A percentile compares a stretch with the other conserved stretches of the same genome.
Evolutionary conservation across 92 coral and sea anemone species (phyloP).

Genomic region (Metridium senile): DNA sequence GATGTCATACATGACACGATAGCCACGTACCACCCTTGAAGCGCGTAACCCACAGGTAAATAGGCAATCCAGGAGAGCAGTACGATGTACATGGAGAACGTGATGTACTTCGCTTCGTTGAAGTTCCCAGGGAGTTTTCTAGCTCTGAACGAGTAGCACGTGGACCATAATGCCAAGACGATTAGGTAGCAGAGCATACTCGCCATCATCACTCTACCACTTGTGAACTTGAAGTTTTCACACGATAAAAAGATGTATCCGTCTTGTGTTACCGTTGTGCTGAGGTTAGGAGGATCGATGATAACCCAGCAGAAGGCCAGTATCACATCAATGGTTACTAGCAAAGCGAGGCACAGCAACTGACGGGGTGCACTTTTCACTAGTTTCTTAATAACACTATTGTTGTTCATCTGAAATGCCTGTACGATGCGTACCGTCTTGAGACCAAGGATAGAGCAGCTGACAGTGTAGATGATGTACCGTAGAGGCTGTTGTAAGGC

Average conservation of each 20-base stretch:
- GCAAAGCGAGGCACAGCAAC: conserved; percentile 31
- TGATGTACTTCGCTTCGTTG: conserved; percentile 82
- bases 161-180: conserved; percentile 50
- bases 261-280: conserved; percentile 23
- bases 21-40: conserved; percentile 64
- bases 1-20: conserved; percentile 64
- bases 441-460: conserved; percentile 56
- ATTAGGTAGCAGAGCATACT: conserved; percentile 50
- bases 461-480: conserved; percentile 42
- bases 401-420: conserved; percentile 50
- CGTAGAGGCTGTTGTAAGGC: conserved; percentile 50
- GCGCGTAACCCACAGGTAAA: conserved; percentile 61
- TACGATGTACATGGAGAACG: conserved; percentile 72
- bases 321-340: conserved; percentile 35
- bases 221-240: conserved; percentile 25
- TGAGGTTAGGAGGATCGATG: conserved; percentile 50
- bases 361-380: conserved; percentile 59
- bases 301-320: conserved; percentile 55
- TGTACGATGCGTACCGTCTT: conserved; percentile 77
- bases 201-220: conserved; percentile 38
- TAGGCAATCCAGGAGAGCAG: conserved; percentile 62
- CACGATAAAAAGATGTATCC: conserved; percentile 49
- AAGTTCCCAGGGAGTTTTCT: conserved; percentile 79
- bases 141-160: conserved; percentile 71
- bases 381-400: conserved; percentile 31